Percentiles rank a stretch among this genome's conserved stretches.
Evolutionary conservation across 2,888 invertebrate genomes (phyloP).

Genomic region (Buathra laborator): DNA sequence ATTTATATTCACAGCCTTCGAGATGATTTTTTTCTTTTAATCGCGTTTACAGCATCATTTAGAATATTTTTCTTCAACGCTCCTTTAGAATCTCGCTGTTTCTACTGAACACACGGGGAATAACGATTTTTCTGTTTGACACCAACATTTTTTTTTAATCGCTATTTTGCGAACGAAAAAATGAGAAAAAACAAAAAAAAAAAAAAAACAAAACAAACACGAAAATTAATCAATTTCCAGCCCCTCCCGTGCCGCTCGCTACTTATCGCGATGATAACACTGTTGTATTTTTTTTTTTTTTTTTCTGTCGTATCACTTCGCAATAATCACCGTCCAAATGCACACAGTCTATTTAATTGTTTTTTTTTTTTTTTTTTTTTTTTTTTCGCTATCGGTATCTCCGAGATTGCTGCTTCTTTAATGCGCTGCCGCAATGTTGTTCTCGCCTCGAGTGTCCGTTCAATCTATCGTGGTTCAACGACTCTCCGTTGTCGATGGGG

Average conservation of each 20-base stretch:
- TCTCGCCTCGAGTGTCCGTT: constrained; percentile 14
- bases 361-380: background rate
- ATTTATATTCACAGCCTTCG: constrained; percentile 28
- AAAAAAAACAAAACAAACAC: constrained; percentile 2
- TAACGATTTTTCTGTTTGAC: background rate
- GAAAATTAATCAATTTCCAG: background rate
- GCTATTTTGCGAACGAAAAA: background rate
- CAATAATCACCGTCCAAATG: background rate
- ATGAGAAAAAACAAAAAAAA: background rate
- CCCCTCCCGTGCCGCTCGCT: background rate
- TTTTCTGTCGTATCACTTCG: background rate
- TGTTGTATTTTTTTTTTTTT: background rate
- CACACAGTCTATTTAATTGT: background rate
- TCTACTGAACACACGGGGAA: constrained; percentile 12
- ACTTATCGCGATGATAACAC: background rate
- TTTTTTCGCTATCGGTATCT: no score
- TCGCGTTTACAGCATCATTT: background rate
- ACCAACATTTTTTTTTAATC: background rate
- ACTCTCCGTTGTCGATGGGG: constrained; percentile 13
- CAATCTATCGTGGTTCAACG: constrained; percentile 32
- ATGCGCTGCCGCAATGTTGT: constrained; percentile 9
- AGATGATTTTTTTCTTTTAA: background rate
- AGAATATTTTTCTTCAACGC: background rate
- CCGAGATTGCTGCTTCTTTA: background rate
- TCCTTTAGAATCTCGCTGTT: background rate